Base-by-base conservation (phyloP, 2,113 vertebrate genomes). In the Lagopus muta region DNA sequence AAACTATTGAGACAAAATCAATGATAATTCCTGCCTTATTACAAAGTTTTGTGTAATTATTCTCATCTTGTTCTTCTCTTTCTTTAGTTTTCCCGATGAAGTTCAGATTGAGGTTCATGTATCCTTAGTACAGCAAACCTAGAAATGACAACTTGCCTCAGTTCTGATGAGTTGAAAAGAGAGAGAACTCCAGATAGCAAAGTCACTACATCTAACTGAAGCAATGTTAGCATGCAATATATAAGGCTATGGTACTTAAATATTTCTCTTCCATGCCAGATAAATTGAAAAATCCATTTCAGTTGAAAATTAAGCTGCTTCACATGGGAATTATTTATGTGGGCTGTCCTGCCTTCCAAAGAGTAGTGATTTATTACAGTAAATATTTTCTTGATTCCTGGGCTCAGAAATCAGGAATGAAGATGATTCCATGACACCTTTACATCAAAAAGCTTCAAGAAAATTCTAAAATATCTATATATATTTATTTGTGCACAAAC, bases 271-370 rank as follows among this genome's bases (percentile, higher is more conserved):
- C 11, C 21, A 40, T 47, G 20, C 4, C 15, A 72, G 17, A 52
- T 65, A 92, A 82, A 89, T 28, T 69, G 27, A 7, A 87, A 84
- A 92, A 66, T 84, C 48, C 24, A 65, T 82, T 87, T 89, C 27
- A 72, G 24, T 61, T 91, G 50, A 89, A 93, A 87, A 89, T 47
- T 82, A 91, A 93, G 7, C 81, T 92, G 78, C 77, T 82, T 91
- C 62, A 48, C 34, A 36, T 69, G 38, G 22, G 25, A 82, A 82
- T 43, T 76, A 92, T 45, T n/a, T 8, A 5, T 30, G 80, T 76
- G n/a, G 62, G 62, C 60, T 61, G 34, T 79, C 22, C 40, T 82
- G 21, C 42, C 20, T 79, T 69, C 40, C 58, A 91, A 71, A 52
- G 34, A 50, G 18, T 10, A 70, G 32, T 67, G 66, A 52, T 92